Evolutionary conservation across 2,797 vertebrate species (phyloP).

Genomic region (Xiphophorus birchmanni): DNA sequence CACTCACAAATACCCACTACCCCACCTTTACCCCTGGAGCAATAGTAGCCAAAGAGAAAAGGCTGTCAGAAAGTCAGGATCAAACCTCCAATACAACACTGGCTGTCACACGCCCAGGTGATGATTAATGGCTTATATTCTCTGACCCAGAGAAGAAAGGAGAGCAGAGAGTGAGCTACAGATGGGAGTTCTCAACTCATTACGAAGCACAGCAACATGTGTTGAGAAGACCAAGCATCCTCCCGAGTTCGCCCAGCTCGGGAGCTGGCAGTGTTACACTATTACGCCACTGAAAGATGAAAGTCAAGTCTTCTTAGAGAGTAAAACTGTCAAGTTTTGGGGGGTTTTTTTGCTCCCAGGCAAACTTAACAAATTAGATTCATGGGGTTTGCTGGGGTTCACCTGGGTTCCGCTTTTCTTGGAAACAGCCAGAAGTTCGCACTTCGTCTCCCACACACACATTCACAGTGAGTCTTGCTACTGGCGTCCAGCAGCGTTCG

Average conservation of each 20-base stretch:
- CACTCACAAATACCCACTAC: conserved; percentile 12
- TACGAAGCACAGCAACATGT: conserved; percentile 76
- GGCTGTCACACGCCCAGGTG: conserved; percentile 77
- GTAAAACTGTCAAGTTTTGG: conserved; percentile 45
- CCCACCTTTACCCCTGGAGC: conserved; percentile 68
- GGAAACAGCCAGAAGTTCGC: conserved; percentile 45
- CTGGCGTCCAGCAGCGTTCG: conserved; percentile 69
- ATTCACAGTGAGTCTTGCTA: conserved; percentile 54
- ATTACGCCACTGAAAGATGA: conserved; percentile 65
- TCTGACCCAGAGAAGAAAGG: conserved; percentile 76
- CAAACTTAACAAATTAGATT: conserved; percentile 70
- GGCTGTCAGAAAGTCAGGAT: conserved; percentile 72
- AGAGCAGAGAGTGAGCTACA: conserved; percentile 63
- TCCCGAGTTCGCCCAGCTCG: conserved; percentile 36
- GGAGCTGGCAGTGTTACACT: conserved; percentile 50
- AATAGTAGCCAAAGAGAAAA: conserved; percentile 60
- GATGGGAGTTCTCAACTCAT: conserved; percentile 78
- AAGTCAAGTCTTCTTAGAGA: conserved; percentile 58
- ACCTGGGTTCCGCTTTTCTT: conserved; percentile 56
- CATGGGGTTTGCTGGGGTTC: conserved; percentile 48
- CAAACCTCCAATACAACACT: conserved; percentile 74
- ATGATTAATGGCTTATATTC: conserved; percentile 86
- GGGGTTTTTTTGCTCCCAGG: conserved; percentile 44
- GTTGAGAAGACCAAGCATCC: conserved; percentile 63
- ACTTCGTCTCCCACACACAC: conserved; percentile 31